phyloP scores from a whole-genome alignment of 2,797 vertebrate species.

The Bradypodion ventrale region DNA sequence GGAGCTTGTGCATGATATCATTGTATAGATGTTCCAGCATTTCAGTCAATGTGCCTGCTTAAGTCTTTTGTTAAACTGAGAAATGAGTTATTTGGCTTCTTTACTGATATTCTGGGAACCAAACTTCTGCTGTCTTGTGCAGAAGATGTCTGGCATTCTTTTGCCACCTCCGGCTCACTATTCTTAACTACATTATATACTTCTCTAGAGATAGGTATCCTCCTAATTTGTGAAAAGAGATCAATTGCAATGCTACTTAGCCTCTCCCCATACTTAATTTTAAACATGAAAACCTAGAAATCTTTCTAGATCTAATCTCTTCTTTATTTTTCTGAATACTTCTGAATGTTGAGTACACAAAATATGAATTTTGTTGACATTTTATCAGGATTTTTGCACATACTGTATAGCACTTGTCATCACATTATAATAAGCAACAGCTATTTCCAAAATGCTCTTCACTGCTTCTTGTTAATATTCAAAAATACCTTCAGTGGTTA shows the following conservation, averaged over 20 bases:
- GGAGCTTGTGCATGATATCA: conserved; percentile 23
- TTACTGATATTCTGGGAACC: conserved; percentile 3
- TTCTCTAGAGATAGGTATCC: background rate
- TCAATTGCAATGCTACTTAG: no score
- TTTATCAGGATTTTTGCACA: background rate
- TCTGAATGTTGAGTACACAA: background rate
- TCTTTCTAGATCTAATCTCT: background rate
- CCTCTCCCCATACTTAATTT: background rate
- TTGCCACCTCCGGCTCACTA: background rate
- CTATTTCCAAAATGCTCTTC: background rate
- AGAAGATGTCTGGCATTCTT: background rate
- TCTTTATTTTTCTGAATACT: background rate
- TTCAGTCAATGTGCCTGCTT: background rate
- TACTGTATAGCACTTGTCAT: background rate
- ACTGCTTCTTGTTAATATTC: background rate
- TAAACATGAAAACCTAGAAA: background rate
- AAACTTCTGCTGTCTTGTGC: background rate
- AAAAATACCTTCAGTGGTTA: background rate
- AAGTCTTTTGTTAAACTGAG: background rate
- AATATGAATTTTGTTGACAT: background rate
- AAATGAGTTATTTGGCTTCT: background rate
- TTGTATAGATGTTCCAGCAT: background rate
- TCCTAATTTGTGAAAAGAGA: background rate
- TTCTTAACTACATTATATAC: background rate
- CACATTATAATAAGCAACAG: background rate